Conservation (phyloP, 2,113 vertebrate genomes). For the Neotoma lepida region DNA sequence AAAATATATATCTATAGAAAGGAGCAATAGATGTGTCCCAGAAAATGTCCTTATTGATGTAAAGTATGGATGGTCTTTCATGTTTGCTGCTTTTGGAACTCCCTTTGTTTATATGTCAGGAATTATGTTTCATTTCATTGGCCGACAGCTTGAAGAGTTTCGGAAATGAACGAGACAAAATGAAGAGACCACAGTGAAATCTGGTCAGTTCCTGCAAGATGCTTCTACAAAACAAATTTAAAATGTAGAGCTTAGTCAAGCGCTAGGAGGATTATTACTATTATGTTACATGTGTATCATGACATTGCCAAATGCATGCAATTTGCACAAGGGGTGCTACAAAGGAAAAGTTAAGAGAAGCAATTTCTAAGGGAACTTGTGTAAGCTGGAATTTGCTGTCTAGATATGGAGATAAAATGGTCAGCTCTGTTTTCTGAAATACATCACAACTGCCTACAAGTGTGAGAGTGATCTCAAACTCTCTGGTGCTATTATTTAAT, state of each 20-base stretch:
- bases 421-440: not conserved
- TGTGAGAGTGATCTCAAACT: not conserved
- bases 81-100: constrained; percentile 87
- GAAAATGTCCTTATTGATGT: constrained; percentile 75
- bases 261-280: not conserved
- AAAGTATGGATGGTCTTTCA: constrained; percentile 92
- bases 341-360: not conserved
- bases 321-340: not conserved
- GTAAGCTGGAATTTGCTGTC: not conserved
- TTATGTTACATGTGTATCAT: not conserved
- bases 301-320: rapidly evolving
- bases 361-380: not conserved
- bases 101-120: constrained; percentile 89
- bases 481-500: constrained; percentile 63
- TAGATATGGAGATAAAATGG: not conserved
- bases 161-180: constrained; percentile 66
- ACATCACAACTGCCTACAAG: constrained; percentile 16
- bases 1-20: constrained; percentile 90
- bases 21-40: constrained; percentile 82
- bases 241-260: not conserved
- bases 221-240: not conserved
- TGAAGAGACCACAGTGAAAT: not conserved
- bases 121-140: constrained; percentile 89
- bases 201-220: not conserved
- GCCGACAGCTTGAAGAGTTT: constrained; percentile 79